These are phyloP conservation scores for Tachypleus tridentatus DNA, from an alignment of 1,140 invertebrate species.

Conservation along the genomic window DNA sequence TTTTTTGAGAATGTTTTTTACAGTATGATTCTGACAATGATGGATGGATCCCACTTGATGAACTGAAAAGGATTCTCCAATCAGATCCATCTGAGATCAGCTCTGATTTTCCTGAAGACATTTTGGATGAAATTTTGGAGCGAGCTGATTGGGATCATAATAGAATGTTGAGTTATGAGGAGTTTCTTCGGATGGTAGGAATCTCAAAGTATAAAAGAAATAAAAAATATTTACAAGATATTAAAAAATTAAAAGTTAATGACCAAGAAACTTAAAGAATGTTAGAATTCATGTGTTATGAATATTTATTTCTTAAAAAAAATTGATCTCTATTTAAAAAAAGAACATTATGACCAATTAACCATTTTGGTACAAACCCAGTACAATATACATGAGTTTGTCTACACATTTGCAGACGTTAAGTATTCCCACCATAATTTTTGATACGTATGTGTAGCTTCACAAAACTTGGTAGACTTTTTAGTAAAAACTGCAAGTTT, in stretches of 20 bases:
- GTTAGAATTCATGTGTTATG: slow-evolving; percentile 1
- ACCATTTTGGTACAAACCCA: too few relatives aligned
- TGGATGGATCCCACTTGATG: slow-evolving; percentile 53
- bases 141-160: slow-evolving; percentile 57
- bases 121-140: slow-evolving; percentile 54
- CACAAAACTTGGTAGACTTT: too few relatives aligned
- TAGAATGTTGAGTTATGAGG: slow-evolving; percentile 56
- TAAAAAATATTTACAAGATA: neutral
- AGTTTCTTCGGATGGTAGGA: slow-evolving; percentile 62
- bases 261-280: neutral
- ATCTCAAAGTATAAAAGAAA: neutral
- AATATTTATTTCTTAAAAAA: slow-evolving; percentile 1
- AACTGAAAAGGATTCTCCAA: slow-evolving; percentile 52
- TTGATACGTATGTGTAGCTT: too few relatives aligned
- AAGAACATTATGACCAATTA: neutral
- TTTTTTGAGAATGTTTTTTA: slow-evolving; percentile 26
- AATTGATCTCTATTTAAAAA: neutral
- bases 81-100: slow-evolving; percentile 41
- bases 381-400: too few relatives aligned
- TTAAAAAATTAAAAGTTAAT: slow-evolving; percentile 7
- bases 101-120: slow-evolving; percentile 55
- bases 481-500: too few relatives aligned
- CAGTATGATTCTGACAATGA: slow-evolving; percentile 62
- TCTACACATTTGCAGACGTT: too few relatives aligned
- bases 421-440: too few relatives aligned